Base-by-base conservation (phyloP, 1,140 invertebrate species). In the Drepana arcuata region DNA sequence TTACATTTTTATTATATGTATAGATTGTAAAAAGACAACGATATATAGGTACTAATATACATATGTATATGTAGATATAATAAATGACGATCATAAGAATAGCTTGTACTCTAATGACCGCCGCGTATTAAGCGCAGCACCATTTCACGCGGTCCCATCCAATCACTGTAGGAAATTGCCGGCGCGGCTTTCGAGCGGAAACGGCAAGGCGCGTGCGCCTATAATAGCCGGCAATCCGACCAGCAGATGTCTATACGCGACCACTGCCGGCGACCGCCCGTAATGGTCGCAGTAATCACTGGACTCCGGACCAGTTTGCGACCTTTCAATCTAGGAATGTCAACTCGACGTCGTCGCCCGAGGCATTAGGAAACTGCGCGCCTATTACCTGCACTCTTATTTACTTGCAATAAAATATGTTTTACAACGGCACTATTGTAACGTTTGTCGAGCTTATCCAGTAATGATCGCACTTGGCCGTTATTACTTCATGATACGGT, bases 321-420 rank as follows among this genome's bases (percentile, higher is more conserved):
- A 79, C 74, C 74, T 79, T 79, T 75, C 74, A 69, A 66, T 72
- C 55, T 61, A 67, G 60, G 65, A 74, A 75, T 79, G 74, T 75
- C 74, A 79, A 75, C 74, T 56, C 49, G 51, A 35, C 47, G 48
- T 53, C 42, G 54, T 42, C 18, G 36, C 47, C 46, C 43, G 41
- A 48, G 55, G 40, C 45, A 64, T 57, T 57, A 60, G 60, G 67
- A 56, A 41, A 60, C 52, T 61, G 60, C 44, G 18, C 4, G 4
- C 18, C 9, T 9, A 21, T 31, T 25, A 16, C 24, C 25, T 16
- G 28, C 23, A 33, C 32, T 43, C 47, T 57, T 68, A 59, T 48
- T 34, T 28, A 38, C 1, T n/a, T 2, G 23, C 28, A 15, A 30
- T 57, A 65, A 47, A 48, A 57, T 37, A 7, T 29, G 42, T 52